Conservation (phyloP, 1,140 invertebrate genomes). For the Daktulosphaira vitifoliae region DNA sequence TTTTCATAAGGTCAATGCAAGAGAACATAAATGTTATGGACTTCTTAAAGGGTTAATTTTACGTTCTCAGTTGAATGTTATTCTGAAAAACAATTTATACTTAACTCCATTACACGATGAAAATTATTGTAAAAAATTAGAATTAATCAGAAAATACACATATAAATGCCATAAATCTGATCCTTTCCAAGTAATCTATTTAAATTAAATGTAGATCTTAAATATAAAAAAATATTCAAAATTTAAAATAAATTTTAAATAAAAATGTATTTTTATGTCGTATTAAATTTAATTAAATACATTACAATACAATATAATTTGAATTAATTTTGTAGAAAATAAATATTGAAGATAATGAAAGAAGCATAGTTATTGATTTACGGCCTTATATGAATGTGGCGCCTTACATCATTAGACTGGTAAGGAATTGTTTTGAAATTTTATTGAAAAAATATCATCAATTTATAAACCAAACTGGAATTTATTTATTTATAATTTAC, state of each 20-base stretch:
- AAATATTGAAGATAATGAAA: slow-evolving; percentile 62
- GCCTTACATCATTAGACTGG: slow-evolving; percentile 70
- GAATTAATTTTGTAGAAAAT: slow-evolving; percentile 41
- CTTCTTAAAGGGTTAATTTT: slow-evolving; percentile 78
- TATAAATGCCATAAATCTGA: slow-evolving; percentile 76
- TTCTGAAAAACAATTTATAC: slow-evolving; percentile 9
- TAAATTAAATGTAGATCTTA: too few species aligned
- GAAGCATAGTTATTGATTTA: slow-evolving; percentile 66
- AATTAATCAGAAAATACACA: slow-evolving; percentile 71
- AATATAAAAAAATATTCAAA: too few species aligned
- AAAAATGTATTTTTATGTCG: too few species aligned
- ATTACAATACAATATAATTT: neutral
- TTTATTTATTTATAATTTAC: too few species aligned
- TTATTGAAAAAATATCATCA: too few species aligned
- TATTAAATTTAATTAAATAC: too few species aligned
- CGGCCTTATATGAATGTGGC: slow-evolving; percentile 89
- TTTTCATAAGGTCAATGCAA: slow-evolving; percentile 1
- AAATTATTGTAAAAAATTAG: slow-evolving; percentile 52
- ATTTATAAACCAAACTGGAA: too few species aligned
- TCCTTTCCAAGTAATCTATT: neutral
- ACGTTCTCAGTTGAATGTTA: slow-evolving; percentile 65
- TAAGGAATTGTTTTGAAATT: too few species aligned
- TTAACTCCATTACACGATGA: slow-evolving; percentile 50
- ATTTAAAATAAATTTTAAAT: too few species aligned
- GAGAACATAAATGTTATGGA: slow-evolving; percentile 43